Percentiles rank a stretch among this genome's conserved stretches.
Evolutionary conservation across 2,113 vertebrate genomes (phyloP).

Genomic region (Hyaena hyaena): DNA sequence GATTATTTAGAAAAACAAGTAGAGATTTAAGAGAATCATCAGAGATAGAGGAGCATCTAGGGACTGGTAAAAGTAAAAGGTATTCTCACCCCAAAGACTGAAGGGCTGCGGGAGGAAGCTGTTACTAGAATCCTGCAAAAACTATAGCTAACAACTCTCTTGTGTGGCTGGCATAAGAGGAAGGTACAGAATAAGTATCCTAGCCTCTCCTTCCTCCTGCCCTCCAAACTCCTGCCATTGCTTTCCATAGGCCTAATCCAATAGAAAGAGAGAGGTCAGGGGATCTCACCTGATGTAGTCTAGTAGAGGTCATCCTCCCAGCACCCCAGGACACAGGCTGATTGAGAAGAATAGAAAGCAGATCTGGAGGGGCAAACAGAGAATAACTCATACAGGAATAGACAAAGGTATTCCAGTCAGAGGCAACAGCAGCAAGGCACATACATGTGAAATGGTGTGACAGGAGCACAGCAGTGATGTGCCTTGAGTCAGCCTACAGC

Average conservation of each 20-base stretch:
- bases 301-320: not conserved
- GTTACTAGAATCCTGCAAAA: not conserved
- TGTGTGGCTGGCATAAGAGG: not conserved
- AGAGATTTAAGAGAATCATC: not conserved
- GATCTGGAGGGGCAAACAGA: constrained; percentile 1
- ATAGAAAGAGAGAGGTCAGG: not conserved
- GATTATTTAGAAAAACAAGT: not conserved
- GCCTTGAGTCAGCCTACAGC: not conserved
- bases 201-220: not conserved
- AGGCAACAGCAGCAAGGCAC: not conserved
- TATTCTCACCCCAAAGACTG: not conserved
- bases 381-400: not conserved
- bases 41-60: not conserved
- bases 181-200: not conserved
- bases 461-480: not conserved
- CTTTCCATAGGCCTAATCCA: not conserved
- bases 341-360: not conserved
- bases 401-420: not conserved
- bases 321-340: not conserved
- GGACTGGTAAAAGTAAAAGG: constrained; percentile 2
- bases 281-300: not conserved
- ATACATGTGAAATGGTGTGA: not conserved
- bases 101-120: not conserved
- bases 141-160: not conserved
- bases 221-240: not conserved